Evolutionary conservation across 2,888 invertebrate genomes (phyloP).

Genomic region (Chesias legatella): DNA sequence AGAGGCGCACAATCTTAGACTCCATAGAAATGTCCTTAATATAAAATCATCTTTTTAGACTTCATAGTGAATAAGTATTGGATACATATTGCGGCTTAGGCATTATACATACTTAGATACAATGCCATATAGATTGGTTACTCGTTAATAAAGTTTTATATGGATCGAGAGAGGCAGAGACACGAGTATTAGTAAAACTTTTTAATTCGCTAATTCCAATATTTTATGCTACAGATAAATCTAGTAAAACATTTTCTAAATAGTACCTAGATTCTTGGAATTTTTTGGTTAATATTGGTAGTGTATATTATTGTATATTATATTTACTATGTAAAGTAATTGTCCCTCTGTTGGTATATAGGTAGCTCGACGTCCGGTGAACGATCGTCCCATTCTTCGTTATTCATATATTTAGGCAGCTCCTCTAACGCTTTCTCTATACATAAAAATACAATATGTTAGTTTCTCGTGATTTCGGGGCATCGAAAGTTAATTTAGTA

Average conservation of each 20-base stretch:
- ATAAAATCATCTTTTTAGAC: too few relatives aligned
- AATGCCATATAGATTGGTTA: too few relatives aligned
- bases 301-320: too few relatives aligned
- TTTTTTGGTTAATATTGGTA: too few relatives aligned
- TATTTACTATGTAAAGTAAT: constrained; percentile 85
- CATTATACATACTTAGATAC: too few relatives aligned
- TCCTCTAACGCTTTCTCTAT: constrained; percentile 89
- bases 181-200: too few relatives aligned
- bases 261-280: not conserved
- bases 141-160: too few relatives aligned
- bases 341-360: constrained; percentile 92
- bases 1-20: too few relatives aligned
- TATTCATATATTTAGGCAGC: constrained; percentile 80
- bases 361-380: constrained; percentile 90
- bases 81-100: too few relatives aligned
- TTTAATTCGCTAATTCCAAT: constrained; percentile 9
- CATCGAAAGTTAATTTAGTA: constrained; percentile 4
- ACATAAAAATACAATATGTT: constrained; percentile 26
- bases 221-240: not conserved
- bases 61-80: too few relatives aligned
- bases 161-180: too few relatives aligned
- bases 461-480: constrained; percentile 4
- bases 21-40: too few relatives aligned
- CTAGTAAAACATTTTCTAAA: not conserved
- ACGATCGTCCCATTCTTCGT: constrained; percentile 85